phyloP scores from a whole-genome alignment of 2,888 invertebrate species.

The Cheilosia soror region DNA sequence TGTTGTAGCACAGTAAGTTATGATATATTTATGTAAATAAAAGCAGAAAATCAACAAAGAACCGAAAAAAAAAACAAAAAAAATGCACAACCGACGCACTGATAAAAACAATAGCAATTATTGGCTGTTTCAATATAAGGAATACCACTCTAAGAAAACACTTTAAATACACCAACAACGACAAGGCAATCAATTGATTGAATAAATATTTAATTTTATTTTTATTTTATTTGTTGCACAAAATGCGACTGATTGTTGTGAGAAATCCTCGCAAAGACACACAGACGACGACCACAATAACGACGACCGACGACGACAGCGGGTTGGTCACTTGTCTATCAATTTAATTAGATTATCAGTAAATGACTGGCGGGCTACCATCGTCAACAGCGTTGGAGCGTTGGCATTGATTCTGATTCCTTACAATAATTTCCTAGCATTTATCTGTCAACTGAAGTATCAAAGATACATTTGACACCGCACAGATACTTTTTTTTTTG shows the following conservation, averaged over 20 bases:
- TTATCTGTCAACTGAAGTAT: conserved; percentile 47
- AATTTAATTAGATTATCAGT: conserved; percentile 75
- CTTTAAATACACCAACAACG: conserved; percentile 30
- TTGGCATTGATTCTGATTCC: conserved; percentile 36
- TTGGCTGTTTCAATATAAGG: conserved; percentile 47
- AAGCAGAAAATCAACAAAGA: conserved; percentile 19
- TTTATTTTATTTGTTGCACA: conserved; percentile 62
- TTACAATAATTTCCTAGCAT: conserved; percentile 16
- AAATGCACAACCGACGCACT: conserved; percentile 45
- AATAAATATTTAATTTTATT: conserved; percentile 58
- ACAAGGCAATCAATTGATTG: conserved; percentile 69
- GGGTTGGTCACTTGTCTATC: conserved; percentile 67
- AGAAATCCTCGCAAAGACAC: conserved; percentile 52
- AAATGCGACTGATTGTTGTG: conserved; percentile 70
- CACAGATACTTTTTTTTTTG: conserved; percentile 25
- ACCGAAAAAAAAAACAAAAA: conserved; percentile 9
- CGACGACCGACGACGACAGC: neutral
- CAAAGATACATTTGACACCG: conserved; percentile 41
- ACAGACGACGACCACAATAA: conserved; percentile 20
- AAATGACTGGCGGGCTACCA: conserved; percentile 64
- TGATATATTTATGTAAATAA: conserved; percentile 1
- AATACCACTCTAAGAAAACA: conserved; percentile 34
- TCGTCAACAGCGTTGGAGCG: conserved; percentile 33
- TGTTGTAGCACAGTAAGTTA: conserved; percentile 7
- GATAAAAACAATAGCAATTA: conserved; percentile 59